Percentiles rank a stretch among this genome's conserved stretches.
phyloP scores from a whole-genome alignment of 2,888 invertebrate species.

The Alloplasta piceator region DNA sequence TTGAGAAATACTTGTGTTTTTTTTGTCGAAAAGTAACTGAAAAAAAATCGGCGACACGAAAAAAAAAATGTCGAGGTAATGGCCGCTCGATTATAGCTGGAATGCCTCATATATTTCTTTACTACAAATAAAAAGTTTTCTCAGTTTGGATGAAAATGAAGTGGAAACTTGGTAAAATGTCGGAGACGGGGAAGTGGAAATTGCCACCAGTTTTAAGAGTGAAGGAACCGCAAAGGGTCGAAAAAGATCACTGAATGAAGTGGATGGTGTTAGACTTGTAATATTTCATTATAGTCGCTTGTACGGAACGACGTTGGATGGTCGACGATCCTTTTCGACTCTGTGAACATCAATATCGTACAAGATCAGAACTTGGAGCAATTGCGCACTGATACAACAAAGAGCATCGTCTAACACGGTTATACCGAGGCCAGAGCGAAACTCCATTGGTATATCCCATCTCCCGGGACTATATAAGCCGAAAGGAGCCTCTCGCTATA shows the following conservation, averaged over 20 bases:
- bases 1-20: too few relatives aligned
- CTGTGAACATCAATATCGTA: conserved; percentile 72
- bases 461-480: conserved; percentile 73
- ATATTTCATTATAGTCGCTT: background rate
- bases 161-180: background rate
- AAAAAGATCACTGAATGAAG: background rate
- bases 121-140: too few relatives aligned
- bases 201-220: background rate
- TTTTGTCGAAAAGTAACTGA: too few relatives aligned
- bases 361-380: conserved; percentile 78
- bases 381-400: conserved; percentile 79
- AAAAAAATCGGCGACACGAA: too few relatives aligned
- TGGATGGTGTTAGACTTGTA: background rate
- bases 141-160: too few relatives aligned
- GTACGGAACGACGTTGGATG: background rate
- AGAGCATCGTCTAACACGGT: conserved; percentile 78
- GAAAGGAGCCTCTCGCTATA: conserved; percentile 5
- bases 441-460: conserved; percentile 78
- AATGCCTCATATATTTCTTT: too few relatives aligned
- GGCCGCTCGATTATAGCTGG: too few relatives aligned
- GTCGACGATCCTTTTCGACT: background rate
- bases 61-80: too few relatives aligned
- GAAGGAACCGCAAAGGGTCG: background rate
- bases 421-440: conserved; percentile 76
- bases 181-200: background rate